These are phyloP conservation scores for Scaptomyza hsui DNA, from an alignment of 1,140 invertebrate genomes.

Conservation along the genomic window DNA sequence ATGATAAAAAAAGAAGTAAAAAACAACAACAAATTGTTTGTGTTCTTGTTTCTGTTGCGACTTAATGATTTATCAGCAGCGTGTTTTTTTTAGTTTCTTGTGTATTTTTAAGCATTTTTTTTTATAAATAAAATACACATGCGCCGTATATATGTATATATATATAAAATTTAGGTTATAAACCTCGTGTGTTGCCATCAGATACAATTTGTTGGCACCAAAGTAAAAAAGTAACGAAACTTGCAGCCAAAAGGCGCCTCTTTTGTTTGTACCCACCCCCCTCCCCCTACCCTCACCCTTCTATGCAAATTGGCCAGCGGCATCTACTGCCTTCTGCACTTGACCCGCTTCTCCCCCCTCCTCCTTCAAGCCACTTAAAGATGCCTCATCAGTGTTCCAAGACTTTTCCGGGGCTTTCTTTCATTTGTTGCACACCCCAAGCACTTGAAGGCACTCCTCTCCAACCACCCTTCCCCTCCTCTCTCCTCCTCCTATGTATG, in stretches of 20 bases:
- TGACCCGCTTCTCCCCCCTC: conserved; percentile 50
- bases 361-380: conserved; percentile 49
- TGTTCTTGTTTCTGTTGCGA: conserved; percentile 24
- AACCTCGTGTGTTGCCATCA: conserved; percentile 23
- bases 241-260: conserved; percentile 10
- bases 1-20: too few relatives aligned
- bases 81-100: not conserved
- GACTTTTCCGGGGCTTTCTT: conserved; percentile 43
- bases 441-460: conserved; percentile 46
- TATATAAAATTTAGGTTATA: conserved; percentile 2
- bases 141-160: not conserved
- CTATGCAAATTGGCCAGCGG: conserved; percentile 71
- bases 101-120: conserved; percentile 37
- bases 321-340: conserved; percentile 56
- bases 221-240: conserved; percentile 21
- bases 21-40: conserved; percentile 2
- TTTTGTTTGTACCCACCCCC: conserved; percentile 35
- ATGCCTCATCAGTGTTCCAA: conserved; percentile 64
- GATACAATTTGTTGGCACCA: conserved; percentile 35
- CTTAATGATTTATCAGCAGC: conserved; percentile 22
- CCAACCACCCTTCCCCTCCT: not conserved
- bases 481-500: too few relatives aligned
- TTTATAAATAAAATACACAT: conserved; percentile 5
- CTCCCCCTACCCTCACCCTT: too few relatives aligned
- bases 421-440: conserved; percentile 71